Base-by-base conservation (phyloP, 1,140 invertebrate species). In the Zaprionus taronus region DNA sequence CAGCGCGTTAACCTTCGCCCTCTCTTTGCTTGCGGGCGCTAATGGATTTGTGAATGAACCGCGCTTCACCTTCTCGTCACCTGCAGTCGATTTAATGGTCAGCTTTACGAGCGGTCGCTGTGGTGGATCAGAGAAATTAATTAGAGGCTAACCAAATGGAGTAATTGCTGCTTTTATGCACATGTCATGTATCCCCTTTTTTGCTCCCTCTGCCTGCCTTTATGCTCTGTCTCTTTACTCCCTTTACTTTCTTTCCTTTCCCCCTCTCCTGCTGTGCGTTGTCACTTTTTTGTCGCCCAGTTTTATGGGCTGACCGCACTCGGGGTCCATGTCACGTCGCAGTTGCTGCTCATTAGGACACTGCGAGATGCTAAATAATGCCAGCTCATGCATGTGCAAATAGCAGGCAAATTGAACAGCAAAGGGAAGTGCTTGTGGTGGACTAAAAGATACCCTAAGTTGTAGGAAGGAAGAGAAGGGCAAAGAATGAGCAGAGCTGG, bases 1-100 rank as follows among this genome's bases (percentile, higher is more conserved):
- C 44, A 89, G 80, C 31, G 79, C 85, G 60, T 89, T 89, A 84
- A 89, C 85, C 85, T 89, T 89, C 85, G 73, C 34, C 67, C 79
- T 72, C 71, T 85, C 84, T 89, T 89, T 81, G 70, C 34, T 63
- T 79, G 72, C 71, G 51, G 51, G 15, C 36, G 47, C 57, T 49
- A 56, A 64, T 80, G 70, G 44, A 75, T 83, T 87, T 79, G 65
- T 87, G 84, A 87, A 87, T 87, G 84, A 89, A 87, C 57, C 53
- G 56, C 34, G 24, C 4, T 12, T 15, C 15, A 41, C 7, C 26
- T 34, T 3, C 5, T 11, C 20, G 5, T 1, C 55, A 61, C 44
- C 53, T 57, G 41, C 41, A 47, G 41, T 47, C 41, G 20, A 60
- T 53, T 65, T 65, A 7, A 56, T n/a, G 12, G 24, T 2, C 51